Evolutionary conservation across 2,888 invertebrate species (phyloP), one percentile per base, ranked within the genome.

Genomic region (Cheilosia impressa): DNA sequence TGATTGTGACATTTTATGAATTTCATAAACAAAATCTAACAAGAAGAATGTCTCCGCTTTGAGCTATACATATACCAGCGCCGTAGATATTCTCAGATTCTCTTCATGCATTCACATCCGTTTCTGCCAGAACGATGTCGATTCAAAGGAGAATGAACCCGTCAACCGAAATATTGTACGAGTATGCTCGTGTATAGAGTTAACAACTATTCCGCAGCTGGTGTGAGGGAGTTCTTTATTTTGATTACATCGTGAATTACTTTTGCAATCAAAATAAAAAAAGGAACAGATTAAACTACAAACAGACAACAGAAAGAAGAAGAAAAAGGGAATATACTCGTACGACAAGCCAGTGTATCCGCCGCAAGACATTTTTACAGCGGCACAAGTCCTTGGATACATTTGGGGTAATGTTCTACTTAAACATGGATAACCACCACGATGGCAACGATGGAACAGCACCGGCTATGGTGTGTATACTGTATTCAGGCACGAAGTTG

Each of bases 371-470:
- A 71, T 22, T 57, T 58, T 45, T 19, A 27, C 24, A 41, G 22
- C 62, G 41, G 19, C 41, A 47, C n/a, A 58, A 65, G 52, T 52
- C 58, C 50, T 76, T 47, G 58, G 41, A 50, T 58, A 58, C 58
- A 47, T 63, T 63, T 75, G 19, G 63, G 71, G 57, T 52, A 65
- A 79, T 65, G 72, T 65, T 63, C 78, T 72, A 41, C 78, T 60
- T 79, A 58, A 72, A 38, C 58, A 58, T 65, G 65, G 57, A 79
- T 72, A 79, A 43, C 78, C n/a, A 19, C 9, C 22, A 43, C 52
- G 41, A 43, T 45, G 50, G 53, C 22, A 43, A 41, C 38, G 27
- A 7, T 38, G 10, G 38, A 10, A 38, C 15, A 69, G n/a, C 55
- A 38, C 41, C 45, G 17, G 47, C n/a, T 1, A 15, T 6, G n/a